Percentiles rank a stretch among this genome's conserved stretches.
Conservation (phyloP, 92 coral and sea anemone genomes). For the Micromussa lordhowensis region DNA sequence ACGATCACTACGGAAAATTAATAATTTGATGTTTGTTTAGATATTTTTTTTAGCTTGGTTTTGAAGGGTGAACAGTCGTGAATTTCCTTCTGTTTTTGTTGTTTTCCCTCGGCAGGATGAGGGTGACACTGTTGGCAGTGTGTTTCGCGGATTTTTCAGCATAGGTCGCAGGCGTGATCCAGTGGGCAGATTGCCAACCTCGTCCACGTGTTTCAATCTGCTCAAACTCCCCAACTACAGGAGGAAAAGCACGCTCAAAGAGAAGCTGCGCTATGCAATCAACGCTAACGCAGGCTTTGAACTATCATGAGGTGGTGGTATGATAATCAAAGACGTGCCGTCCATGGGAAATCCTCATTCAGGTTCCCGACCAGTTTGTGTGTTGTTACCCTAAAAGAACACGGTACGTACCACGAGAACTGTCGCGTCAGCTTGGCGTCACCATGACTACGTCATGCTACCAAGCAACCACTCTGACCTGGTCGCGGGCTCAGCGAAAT, state of each 20-base stretch:
- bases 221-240: slow-evolving; percentile 94
- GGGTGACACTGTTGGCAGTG: slow-evolving; percentile 97
- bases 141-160: slow-evolving; percentile 95
- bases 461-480: neutral
- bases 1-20: too few relatives aligned
- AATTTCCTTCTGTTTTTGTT: neutral
- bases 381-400: neutral
- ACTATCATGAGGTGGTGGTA: slow-evolving; percentile 62
- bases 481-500: neutral
- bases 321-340: neutral
- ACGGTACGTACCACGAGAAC: neutral
- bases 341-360: neutral
- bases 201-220: slow-evolving; percentile 96
- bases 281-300: slow-evolving; percentile 96
- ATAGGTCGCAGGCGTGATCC: slow-evolving; percentile 88
- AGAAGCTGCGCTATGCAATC: slow-evolving; percentile 94
- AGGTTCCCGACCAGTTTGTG: neutral
- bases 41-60: too few relatives aligned
- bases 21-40: too few relatives aligned
- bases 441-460: neutral
- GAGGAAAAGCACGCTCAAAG: slow-evolving; percentile 86
- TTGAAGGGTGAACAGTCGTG: neutral
- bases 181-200: slow-evolving; percentile 89
- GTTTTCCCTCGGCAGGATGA: slow-evolving; percentile 78
- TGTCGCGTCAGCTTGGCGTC: neutral